Evolutionary conservation across 2,797 vertebrate species (phyloP), one percentile per base, ranked within the genome.

Genomic region (Schizopygopsis pylzovi): DNA sequence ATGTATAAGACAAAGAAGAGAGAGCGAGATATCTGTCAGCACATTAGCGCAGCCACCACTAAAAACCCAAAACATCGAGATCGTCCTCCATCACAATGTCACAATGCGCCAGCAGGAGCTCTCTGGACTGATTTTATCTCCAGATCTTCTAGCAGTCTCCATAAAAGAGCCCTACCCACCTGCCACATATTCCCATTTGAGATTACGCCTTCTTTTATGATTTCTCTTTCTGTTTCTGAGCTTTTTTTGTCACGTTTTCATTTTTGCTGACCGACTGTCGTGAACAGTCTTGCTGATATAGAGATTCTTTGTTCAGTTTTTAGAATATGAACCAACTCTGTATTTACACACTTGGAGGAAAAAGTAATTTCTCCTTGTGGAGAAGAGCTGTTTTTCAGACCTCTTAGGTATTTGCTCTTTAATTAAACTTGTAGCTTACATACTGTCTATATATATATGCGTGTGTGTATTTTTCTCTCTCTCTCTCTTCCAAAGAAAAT

Each of bases 51-150:
- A 67, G 33, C 73, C 73, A 78, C 18, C 41, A 45, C n/a, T 61
- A 52, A 73, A 39, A 71, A 61, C 76, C 13, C 41, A 33, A 83
- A 68, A 87, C 90, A 92, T 91, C 71, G 68, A 52, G 89, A 92
- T 88, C 77, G 93, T 92, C 92, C 92, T 95, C 93, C 93, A 94
- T 92, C 85, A 81, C 94, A 95, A 94, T 94, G 95, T 95, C 94
- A 93, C 89, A 87, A 87, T 87, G 81, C 73, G 84, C 76, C 45
- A 61, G 81, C 85, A 77, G 67, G 47, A 84, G 75, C 67, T 88
- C 85, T 75, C 86, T 75, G 86, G 82, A 86, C 88, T 87, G 92
- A 94, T 93, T 88, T 83, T 93, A 94, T 95, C 94, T 92, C 84
- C 83, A 90, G 82, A 91, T 92, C 90, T 75, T 88, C 90, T 89